These are phyloP conservation scores for Rattus norvegicus DNA, from an alignment of 2,113 vertebrate species.

Conservation along the genomic window GRCr8 NC_086033.1:23133501-23134000, in stretches of 20 bases:
- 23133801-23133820: neutral
- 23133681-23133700: neutral
- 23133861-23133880: too few species aligned
- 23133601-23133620: neutral
- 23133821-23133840: neutral
- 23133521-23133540: neutral
- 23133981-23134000: neutral
- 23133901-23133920: neutral
- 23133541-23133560: conserved; percentile 13
- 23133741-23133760: neutral
- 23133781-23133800: neutral
- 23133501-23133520: neutral
- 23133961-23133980: neutral
- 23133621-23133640: neutral
- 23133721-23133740: neutral
- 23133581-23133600: neutral
- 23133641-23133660: neutral
- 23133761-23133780: neutral
- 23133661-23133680: neutral
- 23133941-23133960: neutral
- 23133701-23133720: neutral
- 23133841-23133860: too few species aligned
- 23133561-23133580: neutral
- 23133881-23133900: neutral
- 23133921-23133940: neutral